Evolutionary conservation across 2,888 invertebrate genomes (phyloP).

Genomic region (Camptogramma bilineatum): DNA sequence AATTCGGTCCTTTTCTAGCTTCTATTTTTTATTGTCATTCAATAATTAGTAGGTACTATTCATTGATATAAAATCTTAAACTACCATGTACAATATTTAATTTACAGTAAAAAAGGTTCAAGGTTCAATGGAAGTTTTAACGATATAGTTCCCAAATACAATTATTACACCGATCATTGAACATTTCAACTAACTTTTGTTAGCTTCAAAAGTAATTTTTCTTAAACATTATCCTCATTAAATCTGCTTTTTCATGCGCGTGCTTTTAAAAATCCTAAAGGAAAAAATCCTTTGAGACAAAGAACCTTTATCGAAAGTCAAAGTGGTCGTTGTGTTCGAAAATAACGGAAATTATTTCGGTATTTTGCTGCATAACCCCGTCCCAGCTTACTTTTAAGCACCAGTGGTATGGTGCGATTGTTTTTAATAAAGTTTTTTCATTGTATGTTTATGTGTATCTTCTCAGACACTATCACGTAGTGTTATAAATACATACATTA

Average conservation of each 20-base stretch:
- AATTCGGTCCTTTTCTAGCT: too few species aligned
- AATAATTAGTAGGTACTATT: too few species aligned
- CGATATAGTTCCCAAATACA: not conserved
- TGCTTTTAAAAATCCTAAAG: constrained; percentile 26
- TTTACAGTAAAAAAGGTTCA: too few species aligned
- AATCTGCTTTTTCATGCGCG: constrained; percentile 34
- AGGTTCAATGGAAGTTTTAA: not conserved
- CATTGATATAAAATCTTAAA: too few species aligned
- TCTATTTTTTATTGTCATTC: too few species aligned
- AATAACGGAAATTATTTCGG: constrained; percentile 49
- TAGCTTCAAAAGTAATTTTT: constrained; percentile 31
- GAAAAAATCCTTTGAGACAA: constrained; percentile 38
- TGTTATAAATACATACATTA: too few species aligned
- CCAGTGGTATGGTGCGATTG: not conserved
- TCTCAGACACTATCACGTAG: too few species aligned
- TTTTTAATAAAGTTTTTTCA: too few species aligned
- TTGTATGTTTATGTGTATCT: too few species aligned
- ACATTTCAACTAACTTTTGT: constrained; percentile 15
- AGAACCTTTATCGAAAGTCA: constrained; percentile 29
- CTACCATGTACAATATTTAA: too few species aligned
- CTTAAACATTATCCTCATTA: constrained; percentile 32
- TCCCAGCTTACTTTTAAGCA: not conserved
- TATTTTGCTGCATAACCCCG: not conserved
- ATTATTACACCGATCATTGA: constrained; percentile 16
- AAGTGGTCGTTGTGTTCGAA: constrained; percentile 24